Evolutionary conservation across 2,113 vertebrate genomes (phyloP), one percentile per base, ranked within the genome.

Genomic region (Seriola quinqueradiata): DNA sequence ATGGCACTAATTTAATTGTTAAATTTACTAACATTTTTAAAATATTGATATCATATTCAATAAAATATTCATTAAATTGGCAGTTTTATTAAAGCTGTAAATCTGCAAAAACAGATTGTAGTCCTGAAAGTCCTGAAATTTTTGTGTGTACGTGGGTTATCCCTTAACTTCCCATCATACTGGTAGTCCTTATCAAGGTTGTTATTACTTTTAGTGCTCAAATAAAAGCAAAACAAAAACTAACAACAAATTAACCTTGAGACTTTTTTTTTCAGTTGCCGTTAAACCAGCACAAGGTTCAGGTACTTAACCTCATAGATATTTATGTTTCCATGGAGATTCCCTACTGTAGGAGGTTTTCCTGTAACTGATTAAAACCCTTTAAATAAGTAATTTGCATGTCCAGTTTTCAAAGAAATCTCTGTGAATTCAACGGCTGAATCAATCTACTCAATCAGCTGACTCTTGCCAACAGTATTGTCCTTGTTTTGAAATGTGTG

Each of bases 261-360:
- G 5, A 21, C 21, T 81, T 40, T 32, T 25, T 10, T 8, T 36
- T 61, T 50, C 34, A 72, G 48, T 59, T 73, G 25, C 25, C 9
- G 40, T 60, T 77, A 21, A 70, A 46, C 13, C 44, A 52, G 8
- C 23, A 25, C 0, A 40, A 80, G 21, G 4, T 13, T 23, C 11
- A 70, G 75, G 78, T 84, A 74, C 78, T 86, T 90, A 42, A 81
- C 82, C 48, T 46, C 10, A 0, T 57, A 34, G 3, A 42, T 40
- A 14, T 46, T 63, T 46, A 34, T 28, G 21, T 71, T 81, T 36
- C 5, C n/a, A 8, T n/a, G 4, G 44, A 58, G 60, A 74, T 67
- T 55, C 68, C 34, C 21, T n/a, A 5, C 19, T 34, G 16, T 44
- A 52, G 46, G 14, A 14, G 4, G 21, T 54, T n/a, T 23, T 55